Evolutionary conservation across 1,140 invertebrate species (phyloP), one percentile per base, ranked within the genome.

Genomic region (Zophobas atratus): DNA sequence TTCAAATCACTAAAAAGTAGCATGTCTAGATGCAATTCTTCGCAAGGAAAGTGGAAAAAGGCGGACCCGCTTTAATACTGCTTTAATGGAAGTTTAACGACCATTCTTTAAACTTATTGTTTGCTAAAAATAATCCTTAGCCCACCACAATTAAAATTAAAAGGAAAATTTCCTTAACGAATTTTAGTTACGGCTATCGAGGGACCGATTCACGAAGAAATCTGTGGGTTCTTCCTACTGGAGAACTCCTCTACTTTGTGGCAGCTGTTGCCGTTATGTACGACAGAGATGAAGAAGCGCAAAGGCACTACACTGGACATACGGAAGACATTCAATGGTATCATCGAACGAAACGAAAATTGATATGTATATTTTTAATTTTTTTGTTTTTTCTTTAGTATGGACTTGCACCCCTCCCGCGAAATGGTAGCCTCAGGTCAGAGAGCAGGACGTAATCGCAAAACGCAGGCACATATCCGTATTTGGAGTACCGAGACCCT

Each of bases 401-500:
- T 97, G 91, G 94, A 97, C 82, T 89, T 98, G 8, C 97, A 98
- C 87, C 96, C 97, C 0, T 96, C 96, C 1, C 90, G 95, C 34
- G 94, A 97, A 85, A 90, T 97, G 77, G 94, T 98, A 1, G 97
- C 96, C 1, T 96, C 96, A 0, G 97, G 96, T 1, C 97, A 99
- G 87, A 91, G 90, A 80, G 94, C 93, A 0, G 94, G 94, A 0
- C 89, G 94, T 46, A 93, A 94, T 81, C 89, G 94, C 41, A 94
- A 95, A 80, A 94, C 94, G 36, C 94, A 97, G 88, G 96, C 97
- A 0, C 97, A 98, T 84, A 94, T 99, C 4, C 90, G 97, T 46
- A 96, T 99, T 78, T 99, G 97, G 97, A 96, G 96, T 82, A 95
- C 95, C 0, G 94, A 97, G 83, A 97, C 94, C 32, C 88, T 99